phyloP scores from a whole-genome alignment of 2,113 vertebrate genomes.

The Puma concolor region DNA sequence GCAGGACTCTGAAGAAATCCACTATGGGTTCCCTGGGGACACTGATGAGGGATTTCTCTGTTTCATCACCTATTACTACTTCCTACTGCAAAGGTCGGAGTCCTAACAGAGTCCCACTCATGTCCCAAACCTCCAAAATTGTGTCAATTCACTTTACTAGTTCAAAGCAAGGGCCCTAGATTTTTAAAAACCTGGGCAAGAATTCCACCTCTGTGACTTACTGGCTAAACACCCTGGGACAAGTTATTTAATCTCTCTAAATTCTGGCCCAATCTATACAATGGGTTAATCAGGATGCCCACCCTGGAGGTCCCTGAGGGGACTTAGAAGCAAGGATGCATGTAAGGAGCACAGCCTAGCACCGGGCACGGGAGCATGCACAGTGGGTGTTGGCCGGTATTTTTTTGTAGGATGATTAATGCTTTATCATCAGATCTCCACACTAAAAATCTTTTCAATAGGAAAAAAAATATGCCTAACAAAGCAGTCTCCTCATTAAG shows the following conservation, averaged over 20 bases:
- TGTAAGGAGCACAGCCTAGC: background rate
- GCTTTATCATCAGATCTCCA: background rate
- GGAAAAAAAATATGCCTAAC: background rate
- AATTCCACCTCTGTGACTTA: background rate
- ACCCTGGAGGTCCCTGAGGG: background rate
- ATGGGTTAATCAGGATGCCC: background rate
- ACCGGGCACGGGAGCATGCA: rapidly evolving
- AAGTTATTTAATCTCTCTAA: background rate
- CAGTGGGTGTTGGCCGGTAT: background rate
- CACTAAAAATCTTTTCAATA: background rate
- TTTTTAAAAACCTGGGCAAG: background rate
- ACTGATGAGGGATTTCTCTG: background rate
- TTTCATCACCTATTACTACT: background rate
- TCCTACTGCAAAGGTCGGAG: background rate
- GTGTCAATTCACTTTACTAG: background rate
- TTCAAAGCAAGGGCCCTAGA: background rate
- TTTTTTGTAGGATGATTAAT: background rate
- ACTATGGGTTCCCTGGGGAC: background rate
- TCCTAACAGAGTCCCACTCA: background rate
- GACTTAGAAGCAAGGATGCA: background rate
- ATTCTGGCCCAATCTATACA: background rate
- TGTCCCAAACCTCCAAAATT: background rate
- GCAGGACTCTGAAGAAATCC: background rate
- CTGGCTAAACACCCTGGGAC: background rate
- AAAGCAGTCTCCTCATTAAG: background rate